Base-by-base conservation (phyloP, 1,140 invertebrate genomes). In the Atta cephalotes region DNA sequence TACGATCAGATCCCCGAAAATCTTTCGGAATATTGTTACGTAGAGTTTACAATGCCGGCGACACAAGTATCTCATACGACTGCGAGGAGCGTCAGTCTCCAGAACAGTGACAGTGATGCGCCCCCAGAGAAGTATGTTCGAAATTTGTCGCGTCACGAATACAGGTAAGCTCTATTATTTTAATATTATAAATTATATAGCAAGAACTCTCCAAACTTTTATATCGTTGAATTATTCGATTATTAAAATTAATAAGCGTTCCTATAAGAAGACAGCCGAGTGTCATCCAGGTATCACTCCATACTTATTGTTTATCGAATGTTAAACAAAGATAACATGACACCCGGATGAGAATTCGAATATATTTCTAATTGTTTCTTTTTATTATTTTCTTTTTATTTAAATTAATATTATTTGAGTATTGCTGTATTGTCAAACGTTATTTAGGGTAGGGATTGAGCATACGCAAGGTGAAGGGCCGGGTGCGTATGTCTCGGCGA, bases 21-120 rank as follows among this genome's bases (percentile, higher is more conserved):
- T 93, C 96, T 99, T 92, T 97, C 98, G 56, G 97, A 98, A 85
- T 98, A 97, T 95, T 98, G 97, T 88, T 97, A 97, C 93, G 98
- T 99, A 7, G 98, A 99, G 94, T 99, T 99, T 95, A 99, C 98
- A 21, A 99, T 99, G 99, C 99, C 99, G 35, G 98, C 98, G 70
- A 99, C 99, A 51, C 99, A 99, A 93, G 98, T 99, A 70, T 99
- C 98, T 35, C 99, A 99, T 95, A 99, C 98, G 65, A 99, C 99
- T 21, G 98, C 99, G 86, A 96, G 99, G 88, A 99, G 98, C 80
- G 98, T 99, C 31, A 98, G 98, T 87, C 97, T 99, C 84, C 97
- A 97, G 92, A 97, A 98, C 89, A 98, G 97, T 89, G 98, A 98
- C 95, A 97, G 97, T 71, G 98, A 98, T 87, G 98, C 98, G 92